Conservation (phyloP, 92 coral and sea anemone species). For the Micromussa lordhowensis region DNA sequence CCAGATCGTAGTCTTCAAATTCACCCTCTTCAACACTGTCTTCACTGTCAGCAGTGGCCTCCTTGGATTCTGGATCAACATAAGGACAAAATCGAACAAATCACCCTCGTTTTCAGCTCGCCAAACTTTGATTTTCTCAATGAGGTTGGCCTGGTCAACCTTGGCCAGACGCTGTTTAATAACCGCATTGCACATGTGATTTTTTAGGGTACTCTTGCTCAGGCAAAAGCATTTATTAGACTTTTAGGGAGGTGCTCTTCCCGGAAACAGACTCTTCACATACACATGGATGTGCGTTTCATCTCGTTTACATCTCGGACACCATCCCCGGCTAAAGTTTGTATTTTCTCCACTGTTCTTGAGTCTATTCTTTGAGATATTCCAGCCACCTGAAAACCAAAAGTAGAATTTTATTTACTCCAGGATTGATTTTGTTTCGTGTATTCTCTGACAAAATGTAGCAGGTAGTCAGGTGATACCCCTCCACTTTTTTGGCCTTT, state of each 20-base stretch:
- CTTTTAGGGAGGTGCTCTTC: too few relatives aligned
- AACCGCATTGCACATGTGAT: constrained; percentile 55
- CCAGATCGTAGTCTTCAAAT: constrained; percentile 22
- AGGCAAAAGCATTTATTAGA: too few relatives aligned
- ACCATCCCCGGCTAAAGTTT: background rate
- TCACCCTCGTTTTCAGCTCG: constrained; percentile 26
- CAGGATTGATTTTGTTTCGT: background rate
- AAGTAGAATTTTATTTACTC: background rate
- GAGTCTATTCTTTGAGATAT: constrained; percentile 66
- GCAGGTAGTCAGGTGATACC: too few relatives aligned
- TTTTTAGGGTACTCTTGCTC: constrained; percentile 3
- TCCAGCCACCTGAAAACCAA: constrained; percentile 43
- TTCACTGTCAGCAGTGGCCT: background rate
- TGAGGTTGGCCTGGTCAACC: constrained; percentile 35
- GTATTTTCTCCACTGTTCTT: constrained; percentile 45
- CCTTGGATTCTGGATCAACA: background rate
- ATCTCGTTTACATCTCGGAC: too few relatives aligned
- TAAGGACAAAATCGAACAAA: constrained; percentile 47
- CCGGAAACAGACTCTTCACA: too few relatives aligned
- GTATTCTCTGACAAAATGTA: too few relatives aligned
- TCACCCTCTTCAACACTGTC: background rate
- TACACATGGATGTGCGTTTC: too few relatives aligned
- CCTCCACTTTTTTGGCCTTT: background rate
- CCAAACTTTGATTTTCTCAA: constrained; percentile 43
- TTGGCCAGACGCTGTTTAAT: constrained; percentile 45